Conservation (phyloP, 2,113 vertebrate genomes). For the Sclerurus mexicanus region DNA sequence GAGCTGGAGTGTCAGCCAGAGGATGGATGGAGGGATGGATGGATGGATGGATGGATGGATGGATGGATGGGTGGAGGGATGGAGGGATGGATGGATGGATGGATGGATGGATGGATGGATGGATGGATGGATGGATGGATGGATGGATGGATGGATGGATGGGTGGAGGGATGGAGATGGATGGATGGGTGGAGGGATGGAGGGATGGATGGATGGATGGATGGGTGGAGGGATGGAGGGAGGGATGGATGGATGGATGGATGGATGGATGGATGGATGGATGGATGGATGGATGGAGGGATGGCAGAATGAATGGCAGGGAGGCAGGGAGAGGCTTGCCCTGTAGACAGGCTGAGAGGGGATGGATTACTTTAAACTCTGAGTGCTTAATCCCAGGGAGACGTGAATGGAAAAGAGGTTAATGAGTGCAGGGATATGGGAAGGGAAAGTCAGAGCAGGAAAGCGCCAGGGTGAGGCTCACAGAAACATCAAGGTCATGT, state of each 20-base stretch:
- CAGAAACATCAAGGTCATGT: neutral
- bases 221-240: neutral
- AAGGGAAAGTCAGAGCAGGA: neutral
- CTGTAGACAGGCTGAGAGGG: neutral
- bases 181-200: neutral
- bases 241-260: neutral
- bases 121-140: neutral
- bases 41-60: neutral
- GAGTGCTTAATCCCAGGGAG: neutral
- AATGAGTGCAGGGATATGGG: neutral
- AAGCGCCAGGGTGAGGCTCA: neutral
- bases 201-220: neutral
- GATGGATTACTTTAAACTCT: neutral
- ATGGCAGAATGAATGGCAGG: neutral
- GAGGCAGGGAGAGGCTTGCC: neutral
- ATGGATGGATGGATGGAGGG: neutral
- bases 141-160: neutral
- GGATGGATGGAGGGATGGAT: neutral
- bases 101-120: neutral
- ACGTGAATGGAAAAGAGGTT: neutral
- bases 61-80: neutral
- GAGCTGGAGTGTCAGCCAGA: accelerated
- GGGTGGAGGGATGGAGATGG: neutral
- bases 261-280: too few species aligned
- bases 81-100: neutral